A percentile compares a stretch with the other conserved stretches of the same genome.
phyloP scores from a whole-genome alignment of 1,140 invertebrate species.

The Ips typographus region DNA sequence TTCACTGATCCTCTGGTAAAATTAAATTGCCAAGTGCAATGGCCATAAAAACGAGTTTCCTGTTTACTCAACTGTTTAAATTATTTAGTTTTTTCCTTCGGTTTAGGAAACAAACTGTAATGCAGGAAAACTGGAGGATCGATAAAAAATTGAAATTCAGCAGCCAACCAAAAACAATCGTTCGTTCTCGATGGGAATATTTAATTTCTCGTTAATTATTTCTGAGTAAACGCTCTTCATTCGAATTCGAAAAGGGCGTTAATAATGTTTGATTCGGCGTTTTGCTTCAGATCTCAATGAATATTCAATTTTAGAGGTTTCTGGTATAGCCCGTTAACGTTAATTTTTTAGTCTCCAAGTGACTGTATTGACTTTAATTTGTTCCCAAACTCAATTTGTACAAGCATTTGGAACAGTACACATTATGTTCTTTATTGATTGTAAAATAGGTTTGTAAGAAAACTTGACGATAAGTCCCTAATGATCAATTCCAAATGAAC shows the following conservation, averaged over 20 bases:
- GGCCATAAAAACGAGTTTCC: too few species aligned
- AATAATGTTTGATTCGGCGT: constrained; percentile 32
- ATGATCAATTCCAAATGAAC: background rate
- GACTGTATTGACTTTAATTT: too few species aligned
- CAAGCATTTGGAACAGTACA: too few species aligned
- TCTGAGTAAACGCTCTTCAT: constrained; percentile 34
- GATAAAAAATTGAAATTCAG: constrained; percentile 11
- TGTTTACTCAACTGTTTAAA: too few species aligned
- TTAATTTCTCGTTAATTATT: constrained; percentile 26
- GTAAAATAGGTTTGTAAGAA: too few species aligned
- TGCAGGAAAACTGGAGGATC: background rate
- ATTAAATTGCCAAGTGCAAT: too few species aligned
- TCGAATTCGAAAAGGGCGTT: constrained; percentile 32
- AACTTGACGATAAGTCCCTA: background rate
- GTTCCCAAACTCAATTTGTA: too few species aligned
- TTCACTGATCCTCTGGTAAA: too few species aligned
- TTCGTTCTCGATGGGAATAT: background rate
- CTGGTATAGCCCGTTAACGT: background rate
- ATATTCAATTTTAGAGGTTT: constrained; percentile 26
- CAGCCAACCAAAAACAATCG: background rate
- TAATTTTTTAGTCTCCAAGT: too few species aligned
- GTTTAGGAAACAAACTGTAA: too few species aligned
- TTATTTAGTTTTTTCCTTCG: too few species aligned
- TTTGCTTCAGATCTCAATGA: constrained; percentile 31
- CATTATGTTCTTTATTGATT: too few species aligned